A percentile compares a stretch with the other conserved stretches of the same genome.
Conservation (phyloP, 2,888 invertebrate genomes). For the Salticus scenicus region DNA sequence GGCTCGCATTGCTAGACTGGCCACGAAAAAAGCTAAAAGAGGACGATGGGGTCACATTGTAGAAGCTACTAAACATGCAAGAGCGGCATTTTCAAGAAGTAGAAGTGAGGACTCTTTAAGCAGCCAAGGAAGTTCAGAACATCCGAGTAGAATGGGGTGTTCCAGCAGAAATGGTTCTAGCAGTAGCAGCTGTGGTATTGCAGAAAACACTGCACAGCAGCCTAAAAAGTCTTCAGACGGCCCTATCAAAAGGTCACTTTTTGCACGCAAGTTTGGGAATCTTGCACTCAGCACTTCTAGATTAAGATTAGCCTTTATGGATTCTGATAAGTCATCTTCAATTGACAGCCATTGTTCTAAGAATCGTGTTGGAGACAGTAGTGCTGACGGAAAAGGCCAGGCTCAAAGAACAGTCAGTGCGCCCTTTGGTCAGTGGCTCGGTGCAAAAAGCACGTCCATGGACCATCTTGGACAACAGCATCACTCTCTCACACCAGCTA, state of each 20-base stretch:
- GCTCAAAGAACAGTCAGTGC: slow-evolving; percentile 65
- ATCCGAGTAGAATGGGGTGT: slow-evolving; percentile 31
- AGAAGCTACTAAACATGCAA: slow-evolving; percentile 70
- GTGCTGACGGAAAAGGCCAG: slow-evolving; percentile 25
- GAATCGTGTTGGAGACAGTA: slow-evolving; percentile 38
- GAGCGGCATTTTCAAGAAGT: slow-evolving; percentile 61
- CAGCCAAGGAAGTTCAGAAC: slow-evolving; percentile 57
- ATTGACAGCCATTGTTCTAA: slow-evolving; percentile 28
- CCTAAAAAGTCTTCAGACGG: slow-evolving; percentile 24
- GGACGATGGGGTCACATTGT: slow-evolving; percentile 70
- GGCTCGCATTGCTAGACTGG: slow-evolving; percentile 74
- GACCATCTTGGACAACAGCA: slow-evolving; percentile 45
- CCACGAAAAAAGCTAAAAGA: slow-evolving; percentile 73
- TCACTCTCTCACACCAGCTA: slow-evolving; percentile 36
- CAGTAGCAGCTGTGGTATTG: slow-evolving; percentile 22
- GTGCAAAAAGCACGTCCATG: slow-evolving; percentile 56
- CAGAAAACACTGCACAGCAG: neutral
- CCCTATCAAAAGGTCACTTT: slow-evolving; percentile 52
- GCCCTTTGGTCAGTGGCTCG: slow-evolving; percentile 61
- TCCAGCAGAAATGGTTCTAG: slow-evolving; percentile 46
- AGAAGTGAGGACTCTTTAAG: slow-evolving; percentile 63
- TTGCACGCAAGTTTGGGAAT: slow-evolving; percentile 61
- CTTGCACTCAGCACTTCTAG: slow-evolving; percentile 61
- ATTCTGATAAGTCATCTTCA: slow-evolving; percentile 29
- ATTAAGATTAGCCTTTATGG: slow-evolving; percentile 60